phyloP scores from a whole-genome alignment of 2,888 invertebrate species.

The Cepaea hortensis region DNA sequence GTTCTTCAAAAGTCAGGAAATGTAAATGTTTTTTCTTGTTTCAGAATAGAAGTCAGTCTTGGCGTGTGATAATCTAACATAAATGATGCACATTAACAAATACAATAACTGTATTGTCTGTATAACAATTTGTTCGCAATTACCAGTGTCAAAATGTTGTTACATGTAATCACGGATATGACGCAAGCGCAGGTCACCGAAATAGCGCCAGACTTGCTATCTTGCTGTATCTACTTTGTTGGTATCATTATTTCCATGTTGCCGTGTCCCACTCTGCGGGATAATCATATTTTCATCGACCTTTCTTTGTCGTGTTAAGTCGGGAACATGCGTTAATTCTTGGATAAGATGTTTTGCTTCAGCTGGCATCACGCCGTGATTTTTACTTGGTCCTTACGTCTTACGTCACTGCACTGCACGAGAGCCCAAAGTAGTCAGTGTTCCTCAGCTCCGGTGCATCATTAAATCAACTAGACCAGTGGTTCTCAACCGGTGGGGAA shows the following conservation, averaged over 20 bases:
- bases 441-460: too few relatives aligned
- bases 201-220: background rate
- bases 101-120: constrained; percentile 3
- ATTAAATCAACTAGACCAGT: too few relatives aligned
- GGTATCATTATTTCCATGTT: background rate
- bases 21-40: background rate
- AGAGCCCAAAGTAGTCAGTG: too few relatives aligned
- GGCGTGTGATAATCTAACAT: too few relatives aligned
- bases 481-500: too few relatives aligned
- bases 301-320: background rate
- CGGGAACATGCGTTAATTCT: background rate
- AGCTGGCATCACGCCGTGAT: too few relatives aligned
- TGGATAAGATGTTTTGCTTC: background rate
- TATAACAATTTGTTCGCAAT: background rate
- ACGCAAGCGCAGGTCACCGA: background rate
- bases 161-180: constrained; percentile 5
- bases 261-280: background rate
- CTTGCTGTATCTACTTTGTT: background rate
- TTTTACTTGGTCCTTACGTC: too few relatives aligned
- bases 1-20: constrained; percentile 3
- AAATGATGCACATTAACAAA: background rate
- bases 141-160: background rate
- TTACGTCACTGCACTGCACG: too few relatives aligned
- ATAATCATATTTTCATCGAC: background rate
- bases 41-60: background rate